A percentile compares a stretch with the other conserved stretches of the same genome.
phyloP scores from a whole-genome alignment of 2,113 vertebrate species.

The Cricetomys ansorgei region DNA sequence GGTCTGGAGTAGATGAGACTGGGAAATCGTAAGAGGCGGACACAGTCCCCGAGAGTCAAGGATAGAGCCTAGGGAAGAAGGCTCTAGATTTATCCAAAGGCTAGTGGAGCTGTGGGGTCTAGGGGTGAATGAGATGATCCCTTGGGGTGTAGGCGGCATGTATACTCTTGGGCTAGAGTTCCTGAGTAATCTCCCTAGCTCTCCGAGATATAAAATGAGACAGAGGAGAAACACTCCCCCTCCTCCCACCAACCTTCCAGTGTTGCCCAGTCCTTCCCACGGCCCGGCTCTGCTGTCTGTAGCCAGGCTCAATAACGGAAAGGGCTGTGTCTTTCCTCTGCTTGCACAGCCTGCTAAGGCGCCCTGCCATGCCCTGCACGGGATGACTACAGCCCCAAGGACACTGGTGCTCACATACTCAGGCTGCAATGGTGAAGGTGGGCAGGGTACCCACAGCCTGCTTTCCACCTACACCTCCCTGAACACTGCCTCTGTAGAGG shows the following conservation, averaged over 20 bases:
- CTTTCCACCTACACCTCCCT: neutral
- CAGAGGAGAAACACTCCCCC: neutral
- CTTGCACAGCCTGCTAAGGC: neutral
- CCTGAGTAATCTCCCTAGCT: neutral
- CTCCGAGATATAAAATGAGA: neutral
- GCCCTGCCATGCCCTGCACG: neutral
- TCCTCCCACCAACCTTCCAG: neutral
- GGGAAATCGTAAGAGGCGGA: neutral
- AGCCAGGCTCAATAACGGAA: conserved; percentile 19
- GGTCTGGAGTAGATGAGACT: neutral
- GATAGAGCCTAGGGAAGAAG: neutral
- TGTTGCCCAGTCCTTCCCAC: conserved; percentile 19
- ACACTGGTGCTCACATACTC: neutral
- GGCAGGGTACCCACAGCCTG: neutral
- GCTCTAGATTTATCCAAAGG: neutral
- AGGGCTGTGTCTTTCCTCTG: conserved; percentile 15
- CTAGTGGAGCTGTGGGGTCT: neutral
- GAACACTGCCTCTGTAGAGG: neutral
- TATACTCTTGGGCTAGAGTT: neutral
- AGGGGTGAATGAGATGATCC: neutral
- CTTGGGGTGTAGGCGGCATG: neutral
- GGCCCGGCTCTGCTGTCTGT: conserved; percentile 25
- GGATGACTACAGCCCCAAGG: neutral
- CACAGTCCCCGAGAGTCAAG: neutral
- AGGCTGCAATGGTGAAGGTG: neutral